Conservation (phyloP, 2,888 invertebrate species). For the Paralinhomoeus sp. region DNA sequence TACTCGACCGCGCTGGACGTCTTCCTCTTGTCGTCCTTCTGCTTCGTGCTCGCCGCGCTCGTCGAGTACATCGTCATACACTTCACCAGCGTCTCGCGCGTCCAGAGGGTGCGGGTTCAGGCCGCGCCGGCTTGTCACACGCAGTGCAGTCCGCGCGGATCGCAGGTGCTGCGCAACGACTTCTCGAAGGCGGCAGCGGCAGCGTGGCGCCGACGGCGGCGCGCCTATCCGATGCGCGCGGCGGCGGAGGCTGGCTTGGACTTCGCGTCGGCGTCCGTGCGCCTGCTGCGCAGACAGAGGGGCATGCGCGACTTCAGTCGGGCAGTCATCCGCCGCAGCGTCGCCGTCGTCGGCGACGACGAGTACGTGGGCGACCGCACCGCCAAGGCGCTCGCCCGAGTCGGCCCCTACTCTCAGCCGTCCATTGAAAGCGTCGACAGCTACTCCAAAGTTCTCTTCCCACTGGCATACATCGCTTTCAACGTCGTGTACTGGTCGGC, state of each 20-base stretch:
- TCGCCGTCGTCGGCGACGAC: background rate
- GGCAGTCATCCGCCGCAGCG: too few species aligned
- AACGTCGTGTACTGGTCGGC: background rate
- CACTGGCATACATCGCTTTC: background rate
- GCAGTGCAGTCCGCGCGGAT: background rate
- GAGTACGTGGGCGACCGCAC: background rate
- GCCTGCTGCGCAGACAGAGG: background rate
- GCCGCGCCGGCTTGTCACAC: background rate
- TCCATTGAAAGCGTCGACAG: background rate
- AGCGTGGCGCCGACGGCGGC: background rate
- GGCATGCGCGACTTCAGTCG: background rate
- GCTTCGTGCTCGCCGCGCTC: slow-evolving; percentile 54
- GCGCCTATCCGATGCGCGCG: background rate
- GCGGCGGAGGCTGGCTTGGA: background rate
- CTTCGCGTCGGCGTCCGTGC: background rate
- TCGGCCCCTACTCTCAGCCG: too few species aligned
- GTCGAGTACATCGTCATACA: slow-evolving; percentile 63
- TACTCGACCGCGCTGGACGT: slow-evolving; percentile 59
- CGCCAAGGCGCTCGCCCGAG: background rate
- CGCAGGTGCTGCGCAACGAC: background rate
- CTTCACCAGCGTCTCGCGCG: slow-evolving; percentile 27
- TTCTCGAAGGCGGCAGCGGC: background rate
- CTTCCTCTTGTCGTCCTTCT: slow-evolving; percentile 54
- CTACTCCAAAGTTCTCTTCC: background rate
- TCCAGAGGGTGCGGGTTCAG: background rate